A percentile compares a stretch with the other conserved stretches of the same genome.
These are phyloP conservation scores for Tupaia tana DNA, from an alignment of 2,113 vertebrate species.

Conservation along the genomic window DNA sequence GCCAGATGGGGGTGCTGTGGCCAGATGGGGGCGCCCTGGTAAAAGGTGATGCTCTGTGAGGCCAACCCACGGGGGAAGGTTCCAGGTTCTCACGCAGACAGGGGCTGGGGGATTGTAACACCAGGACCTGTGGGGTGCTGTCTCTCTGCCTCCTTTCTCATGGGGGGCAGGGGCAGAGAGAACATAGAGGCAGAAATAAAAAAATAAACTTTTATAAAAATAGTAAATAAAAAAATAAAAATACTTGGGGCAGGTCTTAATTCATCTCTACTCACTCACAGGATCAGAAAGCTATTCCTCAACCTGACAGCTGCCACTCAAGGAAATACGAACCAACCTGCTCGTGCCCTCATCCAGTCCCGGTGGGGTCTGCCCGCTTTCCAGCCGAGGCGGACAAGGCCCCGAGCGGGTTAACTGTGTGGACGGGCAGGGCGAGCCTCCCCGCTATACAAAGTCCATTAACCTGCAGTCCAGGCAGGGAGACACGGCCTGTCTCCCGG, in stretches of 20 bases:
- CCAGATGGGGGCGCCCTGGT: too few species aligned
- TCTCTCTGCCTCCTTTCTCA: too few species aligned
- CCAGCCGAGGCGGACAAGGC: neutral
- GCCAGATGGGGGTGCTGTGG: too few species aligned
- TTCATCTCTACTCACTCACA: neutral
- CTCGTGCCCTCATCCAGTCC: fast-evolving
- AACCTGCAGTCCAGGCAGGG: neutral
- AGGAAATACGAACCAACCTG: neutral
- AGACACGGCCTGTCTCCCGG: constrained; percentile 44
- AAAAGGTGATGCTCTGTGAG: too few species aligned
- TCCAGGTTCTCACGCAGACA: too few species aligned
- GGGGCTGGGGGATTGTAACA: too few species aligned
- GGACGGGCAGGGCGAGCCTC: neutral
- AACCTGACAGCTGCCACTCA: neutral
- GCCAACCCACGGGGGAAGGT: too few species aligned
- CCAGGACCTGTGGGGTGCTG: too few species aligned
- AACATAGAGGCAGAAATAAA: too few species aligned
- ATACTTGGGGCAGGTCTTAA: neutral
- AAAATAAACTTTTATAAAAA: too few species aligned
- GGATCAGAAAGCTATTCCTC: neutral
- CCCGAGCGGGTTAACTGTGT: fast-evolving
- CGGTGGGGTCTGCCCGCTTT: neutral
- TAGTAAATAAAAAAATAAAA: too few species aligned
- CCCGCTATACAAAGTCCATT: neutral
- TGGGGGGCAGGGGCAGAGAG: too few species aligned